phyloP scores from a whole-genome alignment of 2,888 invertebrate species.

The Vesta saturnalis region DNA sequence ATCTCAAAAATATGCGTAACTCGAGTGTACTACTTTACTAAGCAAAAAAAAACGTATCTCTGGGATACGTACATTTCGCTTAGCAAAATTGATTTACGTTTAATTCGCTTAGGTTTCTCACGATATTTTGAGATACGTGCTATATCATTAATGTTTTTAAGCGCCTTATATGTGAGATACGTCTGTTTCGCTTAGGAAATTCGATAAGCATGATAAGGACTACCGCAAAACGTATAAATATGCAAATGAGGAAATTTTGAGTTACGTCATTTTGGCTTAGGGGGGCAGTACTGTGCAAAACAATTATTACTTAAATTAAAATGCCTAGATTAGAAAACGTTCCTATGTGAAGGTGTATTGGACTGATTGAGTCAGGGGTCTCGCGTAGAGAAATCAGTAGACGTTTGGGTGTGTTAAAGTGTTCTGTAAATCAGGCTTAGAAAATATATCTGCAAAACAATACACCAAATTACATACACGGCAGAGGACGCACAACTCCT shows the following conservation, averaged over 20 bases:
- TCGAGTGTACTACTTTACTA: background rate
- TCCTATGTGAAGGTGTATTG: too few species aligned
- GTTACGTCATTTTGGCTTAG: conserved; percentile 10
- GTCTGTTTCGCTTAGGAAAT: conserved; percentile 7
- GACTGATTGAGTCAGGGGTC: too few species aligned
- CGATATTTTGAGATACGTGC: conserved; percentile 1
- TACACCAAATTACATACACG: too few species aligned
- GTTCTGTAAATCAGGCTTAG: too few species aligned
- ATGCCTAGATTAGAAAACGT: too few species aligned
- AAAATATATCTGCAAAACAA: too few species aligned
- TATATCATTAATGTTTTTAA: background rate
- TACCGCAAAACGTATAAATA: background rate
- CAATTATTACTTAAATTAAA: too few species aligned
- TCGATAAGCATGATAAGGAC: background rate
- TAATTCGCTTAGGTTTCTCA: background rate
- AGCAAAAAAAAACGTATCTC: background rate
- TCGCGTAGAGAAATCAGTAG: too few species aligned
- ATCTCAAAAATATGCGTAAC: conserved; percentile 1
- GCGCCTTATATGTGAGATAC: background rate
- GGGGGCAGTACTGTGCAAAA: too few species aligned
- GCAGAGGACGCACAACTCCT: too few species aligned
- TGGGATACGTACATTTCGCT: background rate
- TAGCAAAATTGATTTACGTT: background rate
- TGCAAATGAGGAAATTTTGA: background rate
- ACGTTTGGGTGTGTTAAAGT: too few species aligned